Evolutionary conservation across 2,113 vertebrate species (phyloP).

Genomic region (Athene cunicularia): DNA sequence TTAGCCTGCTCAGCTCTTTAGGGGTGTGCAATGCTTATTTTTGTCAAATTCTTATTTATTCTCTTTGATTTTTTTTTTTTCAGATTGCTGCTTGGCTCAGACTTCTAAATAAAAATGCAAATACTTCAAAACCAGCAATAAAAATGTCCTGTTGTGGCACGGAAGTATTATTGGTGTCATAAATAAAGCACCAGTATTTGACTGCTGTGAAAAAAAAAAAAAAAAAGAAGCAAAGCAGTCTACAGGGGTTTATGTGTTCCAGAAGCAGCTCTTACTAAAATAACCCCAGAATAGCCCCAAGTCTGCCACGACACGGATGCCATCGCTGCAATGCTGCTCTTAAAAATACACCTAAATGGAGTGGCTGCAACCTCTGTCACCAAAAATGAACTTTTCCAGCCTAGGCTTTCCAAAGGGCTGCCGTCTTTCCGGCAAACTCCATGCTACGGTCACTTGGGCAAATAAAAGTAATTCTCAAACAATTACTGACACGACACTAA

Average conservation of each 20-base stretch:
- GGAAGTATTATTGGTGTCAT: neutral
- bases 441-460: neutral
- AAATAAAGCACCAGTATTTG: neutral
- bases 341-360: too few species aligned
- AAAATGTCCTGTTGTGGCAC: neutral
- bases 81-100: neutral
- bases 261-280: neutral
- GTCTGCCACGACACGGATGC: neutral
- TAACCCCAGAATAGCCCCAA: neutral
- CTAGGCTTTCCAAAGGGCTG: neutral
- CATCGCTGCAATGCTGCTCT: accelerated
- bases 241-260: neutral
- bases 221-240: neutral
- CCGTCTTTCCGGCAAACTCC: neutral
- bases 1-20: neutral
- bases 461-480: neutral
- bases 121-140: constrained; percentile 6
- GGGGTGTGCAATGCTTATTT: neutral
- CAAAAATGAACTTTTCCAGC: neutral
- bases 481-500: neutral
- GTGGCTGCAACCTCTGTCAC: neutral
- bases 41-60: neutral
- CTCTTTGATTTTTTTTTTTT: neutral
- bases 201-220: neutral
- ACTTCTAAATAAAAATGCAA: constrained; percentile 18